phyloP scores from a whole-genome alignment of 2,113 vertebrate species.

The Tragelaphus imberbis region DNA sequence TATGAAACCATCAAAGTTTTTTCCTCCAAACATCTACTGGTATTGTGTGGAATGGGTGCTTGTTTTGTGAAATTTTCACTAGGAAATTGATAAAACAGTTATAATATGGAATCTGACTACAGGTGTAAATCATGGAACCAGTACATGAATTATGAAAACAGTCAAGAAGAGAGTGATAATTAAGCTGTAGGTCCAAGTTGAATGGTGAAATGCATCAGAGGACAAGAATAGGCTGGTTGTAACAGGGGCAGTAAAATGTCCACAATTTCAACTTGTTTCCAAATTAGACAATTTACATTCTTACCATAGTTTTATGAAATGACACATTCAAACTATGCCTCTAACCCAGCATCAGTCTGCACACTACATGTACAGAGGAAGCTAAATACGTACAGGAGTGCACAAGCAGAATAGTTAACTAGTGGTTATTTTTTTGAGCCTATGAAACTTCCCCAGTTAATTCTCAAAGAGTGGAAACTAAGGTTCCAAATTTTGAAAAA shows the following conservation, averaged over 20 bases:
- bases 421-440: not conserved
- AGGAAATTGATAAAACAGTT: not conserved
- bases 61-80: not conserved
- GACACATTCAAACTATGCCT: not conserved
- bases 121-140: not conserved
- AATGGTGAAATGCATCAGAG: not conserved
- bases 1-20: not conserved
- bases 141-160: not conserved
- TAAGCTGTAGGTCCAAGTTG: not conserved
- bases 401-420: not conserved
- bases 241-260: not conserved
- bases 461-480: not conserved
- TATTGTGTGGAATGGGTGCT: not conserved
- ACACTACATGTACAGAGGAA: not conserved
- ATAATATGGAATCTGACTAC: not conserved
- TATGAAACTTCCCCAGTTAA: not conserved
- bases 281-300: not conserved
- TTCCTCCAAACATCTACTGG: not conserved
- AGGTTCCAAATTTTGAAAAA: not conserved
- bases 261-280: not conserved
- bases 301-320: not conserved
- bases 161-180: not conserved
- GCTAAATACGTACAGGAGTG: not conserved
- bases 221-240: not conserved
- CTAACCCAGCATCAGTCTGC: not conserved